Conservation (phyloP, 2,113 vertebrate species). For the Tenrec ecaudatus region DNA sequence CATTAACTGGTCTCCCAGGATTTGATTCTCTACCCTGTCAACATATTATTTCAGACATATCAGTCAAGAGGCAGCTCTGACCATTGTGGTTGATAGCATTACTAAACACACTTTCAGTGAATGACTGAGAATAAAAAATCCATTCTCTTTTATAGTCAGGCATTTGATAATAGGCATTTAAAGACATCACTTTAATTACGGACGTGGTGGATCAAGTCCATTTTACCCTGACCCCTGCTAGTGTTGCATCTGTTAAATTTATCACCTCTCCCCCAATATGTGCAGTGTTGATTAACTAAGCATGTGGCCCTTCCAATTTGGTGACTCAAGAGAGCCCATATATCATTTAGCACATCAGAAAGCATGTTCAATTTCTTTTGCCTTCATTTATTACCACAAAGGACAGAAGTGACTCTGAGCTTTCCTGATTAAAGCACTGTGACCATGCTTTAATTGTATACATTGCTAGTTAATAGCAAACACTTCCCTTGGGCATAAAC, state of each 20-base stretch:
- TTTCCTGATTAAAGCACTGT: slow-evolving; percentile 73
- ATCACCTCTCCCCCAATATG: slow-evolving; percentile 63
- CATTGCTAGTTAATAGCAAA: slow-evolving; percentile 66
- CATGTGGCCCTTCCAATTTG: slow-evolving; percentile 72
- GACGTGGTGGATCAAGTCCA: slow-evolving; percentile 70
- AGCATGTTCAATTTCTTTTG: slow-evolving; percentile 74
- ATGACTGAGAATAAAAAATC: slow-evolving; percentile 65
- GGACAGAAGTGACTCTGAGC: slow-evolving; percentile 73
- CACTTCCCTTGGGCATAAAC: slow-evolving; percentile 36
- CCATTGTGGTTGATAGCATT: slow-evolving; percentile 40
- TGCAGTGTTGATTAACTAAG: slow-evolving; percentile 75
- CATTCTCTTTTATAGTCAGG: slow-evolving; percentile 66
- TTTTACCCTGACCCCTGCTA: slow-evolving; percentile 64
- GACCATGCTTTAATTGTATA: slow-evolving; percentile 67
- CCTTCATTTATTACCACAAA: slow-evolving; percentile 76
- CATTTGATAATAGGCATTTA: slow-evolving; percentile 73
- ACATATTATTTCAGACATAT: slow-evolving; percentile 38
- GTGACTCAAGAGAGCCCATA: slow-evolving; percentile 63
- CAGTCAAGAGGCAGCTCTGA: neutral
- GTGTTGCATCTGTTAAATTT: slow-evolving; percentile 76
- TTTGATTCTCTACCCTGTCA: slow-evolving; percentile 45
- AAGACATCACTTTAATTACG: slow-evolving; percentile 74
- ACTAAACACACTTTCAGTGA: slow-evolving; percentile 54
- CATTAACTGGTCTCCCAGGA: neutral
- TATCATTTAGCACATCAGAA: slow-evolving; percentile 77